Evolutionary conservation across 2,113 vertebrate species (phyloP), one percentile per base, ranked within the genome.

Genomic region (Gymnorhina tibicen): DNA sequence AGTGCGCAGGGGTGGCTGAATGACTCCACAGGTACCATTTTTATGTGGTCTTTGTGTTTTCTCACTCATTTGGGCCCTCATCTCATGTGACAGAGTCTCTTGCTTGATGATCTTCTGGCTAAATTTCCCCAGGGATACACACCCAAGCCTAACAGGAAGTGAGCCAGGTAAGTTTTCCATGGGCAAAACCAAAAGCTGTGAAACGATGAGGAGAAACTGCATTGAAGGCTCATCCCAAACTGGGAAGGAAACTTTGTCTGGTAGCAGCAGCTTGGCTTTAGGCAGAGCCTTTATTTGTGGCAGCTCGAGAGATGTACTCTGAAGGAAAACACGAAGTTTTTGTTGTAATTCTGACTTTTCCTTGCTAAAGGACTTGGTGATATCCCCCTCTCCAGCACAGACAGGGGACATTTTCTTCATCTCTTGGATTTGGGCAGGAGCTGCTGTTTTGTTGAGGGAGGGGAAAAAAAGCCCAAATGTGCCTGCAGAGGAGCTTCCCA

Each of bases 321-420:
- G 78, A 74, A 89, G 77, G 86, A 92, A 80, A 93, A 79, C 26
- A 55, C 42, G 33, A 70, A 28, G 23, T 13, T 60, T 76, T 97
- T 89, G 67, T 47, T 85, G 47, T 73, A 85, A 76, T 56, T 89
- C 63, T 79, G 64, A 63, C 94, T 90, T 93, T 95, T 62, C n/a
- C 49, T 84, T 94, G 59, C 76, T 95, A 17, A 77, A 94, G 44
- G 73, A 75, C 35, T 64, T 11, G 7, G 58, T 77, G 89, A 53
- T 72, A 86, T 77, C 62, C 41, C 62, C 24, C 33, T 81, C 74
- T 73, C 63, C 21, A 2, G 46, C 53, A 66, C 73, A 94, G 69
- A 89, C 59, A 91, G 53, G 32, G 64, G 70, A 96, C 46, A 75
- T 85, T 94, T 94, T 60, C 84, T 95, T 74, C 90, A 46, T 96